Base-by-base conservation (phyloP, 1,140 invertebrate genomes). In the Temnothorax longispinosus region DNA sequence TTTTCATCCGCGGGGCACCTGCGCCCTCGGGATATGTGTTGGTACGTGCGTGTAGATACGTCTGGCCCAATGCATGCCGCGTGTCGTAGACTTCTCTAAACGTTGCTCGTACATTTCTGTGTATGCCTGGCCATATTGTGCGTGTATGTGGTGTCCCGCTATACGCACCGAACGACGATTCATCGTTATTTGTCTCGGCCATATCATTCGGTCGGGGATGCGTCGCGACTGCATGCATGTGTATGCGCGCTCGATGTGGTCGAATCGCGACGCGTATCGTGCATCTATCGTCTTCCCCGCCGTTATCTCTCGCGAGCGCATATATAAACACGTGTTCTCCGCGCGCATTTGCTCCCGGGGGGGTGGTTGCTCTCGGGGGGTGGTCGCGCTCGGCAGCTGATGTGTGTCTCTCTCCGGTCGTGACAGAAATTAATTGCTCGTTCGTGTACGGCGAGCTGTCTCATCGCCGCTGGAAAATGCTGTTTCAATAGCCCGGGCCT, bases 341-440 rank as follows among this genome's bases (percentile, higher is more conserved):
- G 41, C 76, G 58, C 60, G 76, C 60, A 27, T 27, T 27, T 27
- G 27, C 27, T 27, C 27, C 27, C 27, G 27, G 52, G 60, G 76
- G 76, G 54, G 54, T 56, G 54, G n/a, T 56, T 56, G 54, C 54
- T 8, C 52, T 27, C 27, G 27, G 52, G 76, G 76, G 56, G 56
- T 27, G 56, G 21, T 60, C 27, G 56, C 27, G 56, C 56, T 13
- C n/a, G 21, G 44, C 15, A 18, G 80, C 54, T 47, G 69, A 82
- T 82, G 69, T 74, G 54, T 82, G 54, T 82, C 69, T 35, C 69
- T 35, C 69, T 50, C 38, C 67, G 52, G 18, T 56, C 69, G 69
- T 84, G 80, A 84, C 54, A 84, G 80, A 84, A 84, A 84, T 84
- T 84, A 84, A 84, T 84, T 84, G 80, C 80, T 60, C 80, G 56